Conservation (phyloP, 23 tunicate genomes). For the Trididemnum nubilum region DNA sequence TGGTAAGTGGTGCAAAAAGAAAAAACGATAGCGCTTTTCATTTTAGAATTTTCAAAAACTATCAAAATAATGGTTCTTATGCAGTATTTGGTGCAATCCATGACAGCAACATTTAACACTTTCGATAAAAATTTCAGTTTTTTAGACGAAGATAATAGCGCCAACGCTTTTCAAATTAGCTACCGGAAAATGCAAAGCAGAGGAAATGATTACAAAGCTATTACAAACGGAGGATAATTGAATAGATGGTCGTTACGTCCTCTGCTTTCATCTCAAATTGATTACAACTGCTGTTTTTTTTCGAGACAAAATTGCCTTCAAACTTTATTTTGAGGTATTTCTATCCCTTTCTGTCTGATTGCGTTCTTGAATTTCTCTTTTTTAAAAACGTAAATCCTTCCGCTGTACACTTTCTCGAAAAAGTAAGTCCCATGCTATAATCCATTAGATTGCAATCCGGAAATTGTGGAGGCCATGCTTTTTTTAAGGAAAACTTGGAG, state of each 20-base stretch:
- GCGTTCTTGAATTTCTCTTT: neutral
- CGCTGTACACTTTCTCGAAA: slow-evolving; percentile 19
- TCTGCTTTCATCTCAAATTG: neutral
- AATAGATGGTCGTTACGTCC: neutral
- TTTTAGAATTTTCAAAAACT: slow-evolving; percentile 17
- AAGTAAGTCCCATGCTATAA: slow-evolving; percentile 1
- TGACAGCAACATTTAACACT: slow-evolving; percentile 3
- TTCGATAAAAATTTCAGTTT: neutral
- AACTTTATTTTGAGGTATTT: neutral
- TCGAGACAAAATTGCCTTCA: neutral
- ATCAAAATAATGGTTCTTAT: neutral
- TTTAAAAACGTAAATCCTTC: slow-evolving; percentile 15
- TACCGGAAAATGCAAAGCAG: neutral
- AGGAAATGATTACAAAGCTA: slow-evolving; percentile 4
- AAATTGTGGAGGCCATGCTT: slow-evolving; percentile 22
- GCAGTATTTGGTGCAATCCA: neutral
- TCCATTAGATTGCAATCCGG: slow-evolving; percentile 31
- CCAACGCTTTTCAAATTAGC: neutral
- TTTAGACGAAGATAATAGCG: neutral
- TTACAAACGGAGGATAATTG: neutral
- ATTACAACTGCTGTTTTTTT: slow-evolving; percentile 9
- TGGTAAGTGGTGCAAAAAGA: too few species aligned
- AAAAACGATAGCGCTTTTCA: slow-evolving; percentile 2
- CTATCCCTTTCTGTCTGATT: neutral
- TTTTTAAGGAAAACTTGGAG: slow-evolving; percentile 11